Conservation (phyloP, 2,113 vertebrate species). For the Pterocles orientalis region DNA sequence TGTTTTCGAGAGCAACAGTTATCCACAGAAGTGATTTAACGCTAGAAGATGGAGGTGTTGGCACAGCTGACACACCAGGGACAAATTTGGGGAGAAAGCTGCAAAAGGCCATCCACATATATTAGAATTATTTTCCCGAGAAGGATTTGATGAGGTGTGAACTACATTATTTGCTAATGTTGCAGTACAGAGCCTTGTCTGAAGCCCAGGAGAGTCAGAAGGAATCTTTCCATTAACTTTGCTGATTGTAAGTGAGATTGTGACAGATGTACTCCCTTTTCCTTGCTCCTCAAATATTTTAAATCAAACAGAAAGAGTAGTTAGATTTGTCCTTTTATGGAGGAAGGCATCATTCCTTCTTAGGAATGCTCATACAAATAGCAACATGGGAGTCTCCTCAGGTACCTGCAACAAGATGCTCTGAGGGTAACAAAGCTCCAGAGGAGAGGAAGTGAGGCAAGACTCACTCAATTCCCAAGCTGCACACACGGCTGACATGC, state of each 20-base stretch:
- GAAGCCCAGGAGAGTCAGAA: constrained; percentile 31
- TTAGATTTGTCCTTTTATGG: not conserved
- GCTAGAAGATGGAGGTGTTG: not conserved
- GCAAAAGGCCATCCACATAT: not conserved
- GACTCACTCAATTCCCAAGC: not conserved
- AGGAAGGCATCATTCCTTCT: not conserved
- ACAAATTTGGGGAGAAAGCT: not conserved
- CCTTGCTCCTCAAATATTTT: constrained; percentile 1
- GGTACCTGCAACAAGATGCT: not conserved
- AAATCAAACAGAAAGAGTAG: not conserved
- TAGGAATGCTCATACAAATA: not conserved
- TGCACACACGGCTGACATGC: not conserved
- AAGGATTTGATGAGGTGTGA: constrained; percentile 20
- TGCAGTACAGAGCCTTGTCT: not conserved
- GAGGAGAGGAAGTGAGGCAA: not conserved
- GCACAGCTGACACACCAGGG: not conserved
- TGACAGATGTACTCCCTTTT: constrained; percentile 36
- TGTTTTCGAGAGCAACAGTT: not conserved
- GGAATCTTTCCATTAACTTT: constrained; percentile 56
- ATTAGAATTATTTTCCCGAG: constrained; percentile 14
- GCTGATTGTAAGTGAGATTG: constrained; percentile 10
- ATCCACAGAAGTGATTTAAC: not conserved
- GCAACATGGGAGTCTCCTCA: not conserved
- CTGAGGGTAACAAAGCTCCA: not conserved
- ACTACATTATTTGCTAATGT: constrained; percentile 30